These are phyloP conservation scores for Drosophila anomalata DNA, from an alignment of 2,888 invertebrate genomes.

Conservation along the genomic window DNA sequence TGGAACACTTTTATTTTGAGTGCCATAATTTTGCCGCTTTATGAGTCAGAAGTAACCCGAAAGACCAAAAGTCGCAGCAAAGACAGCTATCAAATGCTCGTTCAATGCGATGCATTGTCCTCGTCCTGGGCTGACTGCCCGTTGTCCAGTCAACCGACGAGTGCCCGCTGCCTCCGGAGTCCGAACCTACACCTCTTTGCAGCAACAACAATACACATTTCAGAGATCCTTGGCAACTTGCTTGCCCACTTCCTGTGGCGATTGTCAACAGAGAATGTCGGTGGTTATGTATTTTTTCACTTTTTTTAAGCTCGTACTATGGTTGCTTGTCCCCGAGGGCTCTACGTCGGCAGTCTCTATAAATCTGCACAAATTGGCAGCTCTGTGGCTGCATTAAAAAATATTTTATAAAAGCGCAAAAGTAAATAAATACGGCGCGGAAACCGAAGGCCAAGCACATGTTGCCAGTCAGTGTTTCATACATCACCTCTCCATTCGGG, in stretches of 20 bases:
- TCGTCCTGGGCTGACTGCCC: slow-evolving; percentile 11
- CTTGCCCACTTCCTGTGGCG: slow-evolving; percentile 72
- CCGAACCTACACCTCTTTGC: slow-evolving; percentile 32
- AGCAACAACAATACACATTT: slow-evolving; percentile 38
- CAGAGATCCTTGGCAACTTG: slow-evolving; percentile 44
- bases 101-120: slow-evolving; percentile 34
- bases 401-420: slow-evolving; percentile 77
- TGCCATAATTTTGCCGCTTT: slow-evolving; percentile 16
- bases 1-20: slow-evolving; percentile 1
- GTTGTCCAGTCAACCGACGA: slow-evolving; percentile 31
- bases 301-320: slow-evolving; percentile 28
- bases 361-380: slow-evolving; percentile 81
- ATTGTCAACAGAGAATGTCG: slow-evolving; percentile 70
- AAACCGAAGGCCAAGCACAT: slow-evolving; percentile 57
- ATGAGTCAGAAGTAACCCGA: slow-evolving; percentile 53
- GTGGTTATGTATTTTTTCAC: slow-evolving; percentile 33
- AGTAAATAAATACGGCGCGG: slow-evolving; percentile 73
- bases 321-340: slow-evolving; percentile 18
- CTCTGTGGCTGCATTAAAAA: slow-evolving; percentile 80
- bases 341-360: slow-evolving; percentile 59
- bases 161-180: slow-evolving; percentile 7
- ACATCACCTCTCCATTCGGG: background rate
- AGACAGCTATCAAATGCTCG: slow-evolving; percentile 48
- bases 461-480: slow-evolving; percentile 63
- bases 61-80: slow-evolving; percentile 24